Percentiles rank a stretch among this genome's conserved stretches.
phyloP scores from a whole-genome alignment of 1,140 invertebrate genomes.

The Papilio polyxenes region DNA sequence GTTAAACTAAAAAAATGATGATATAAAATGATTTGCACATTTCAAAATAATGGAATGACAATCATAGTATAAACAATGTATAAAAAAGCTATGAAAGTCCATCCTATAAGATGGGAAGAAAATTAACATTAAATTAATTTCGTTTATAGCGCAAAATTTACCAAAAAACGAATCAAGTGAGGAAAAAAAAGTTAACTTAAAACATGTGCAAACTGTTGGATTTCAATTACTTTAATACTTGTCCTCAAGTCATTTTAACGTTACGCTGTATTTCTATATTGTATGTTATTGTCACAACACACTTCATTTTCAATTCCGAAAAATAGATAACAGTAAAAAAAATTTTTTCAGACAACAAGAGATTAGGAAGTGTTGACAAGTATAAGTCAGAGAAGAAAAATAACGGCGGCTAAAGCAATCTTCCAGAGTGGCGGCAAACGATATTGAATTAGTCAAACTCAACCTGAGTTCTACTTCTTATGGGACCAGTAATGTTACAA shows the following conservation, averaged over 20 bases:
- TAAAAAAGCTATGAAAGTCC: not conserved
- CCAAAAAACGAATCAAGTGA: not conserved
- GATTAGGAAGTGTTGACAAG: conserved; percentile 8
- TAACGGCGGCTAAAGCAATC: not conserved
- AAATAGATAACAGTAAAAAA: not conserved
- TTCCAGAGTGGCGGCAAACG: not conserved
- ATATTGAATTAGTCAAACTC: conserved; percentile 11
- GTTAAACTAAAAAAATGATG: not conserved
- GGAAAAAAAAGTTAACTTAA: not conserved
- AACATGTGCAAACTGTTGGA: not conserved
- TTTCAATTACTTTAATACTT: not conserved
- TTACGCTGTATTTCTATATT: no score
- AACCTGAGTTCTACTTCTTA: not conserved
- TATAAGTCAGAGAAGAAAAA: conserved; percentile 14
- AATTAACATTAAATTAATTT: no score
- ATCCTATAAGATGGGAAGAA: not conserved
- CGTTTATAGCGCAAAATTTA: not conserved
- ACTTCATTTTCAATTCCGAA: not conserved
- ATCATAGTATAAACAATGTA: not conserved
- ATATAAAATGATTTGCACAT: not conserved
- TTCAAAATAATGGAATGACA: not conserved
- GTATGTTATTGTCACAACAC: no score
- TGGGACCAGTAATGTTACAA: not conserved
- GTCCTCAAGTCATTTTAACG: not conserved
- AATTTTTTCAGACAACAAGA: not conserved